Evolutionary conservation across 2,888 invertebrate species (phyloP), one percentile per base, ranked within the genome.

Genomic region (Athrips mouffetella): DNA sequence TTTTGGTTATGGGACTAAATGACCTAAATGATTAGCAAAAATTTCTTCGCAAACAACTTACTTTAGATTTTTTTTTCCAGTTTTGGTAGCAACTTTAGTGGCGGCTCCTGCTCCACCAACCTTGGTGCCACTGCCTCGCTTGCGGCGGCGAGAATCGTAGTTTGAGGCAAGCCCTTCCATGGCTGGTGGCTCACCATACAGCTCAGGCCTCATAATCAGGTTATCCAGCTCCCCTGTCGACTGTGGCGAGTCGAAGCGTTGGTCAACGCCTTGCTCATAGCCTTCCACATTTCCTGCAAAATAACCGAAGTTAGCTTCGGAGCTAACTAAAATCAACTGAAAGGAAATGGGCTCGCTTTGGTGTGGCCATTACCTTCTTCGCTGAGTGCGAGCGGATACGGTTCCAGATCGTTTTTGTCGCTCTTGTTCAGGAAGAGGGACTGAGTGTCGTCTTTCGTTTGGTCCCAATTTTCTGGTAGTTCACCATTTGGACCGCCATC

Each of bases 191-290:
- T 91, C 91, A 1, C 90, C 91, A 54, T 91, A 91, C 52, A 91
- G 60, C 63, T 91, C 91, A 7, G 91, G 90, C 59, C 91, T 89
- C 82, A 91, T 85, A 50, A 92, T 90, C 37, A 91, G 89, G 62
- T 91, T 91, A 64, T 91, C 90, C 27, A 91, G 70, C 54, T 84
- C 86, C 5, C 82, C 82, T 42, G 71, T 84, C 0, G 82, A 68
- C 50, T 80, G 77, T 1, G 79, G 71, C 13, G 77, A 67, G 51
- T 86, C 84, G 58, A 74, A 85, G 31, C 82, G 75, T 53, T 83
- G 86, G 47, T 85, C 85, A 25, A 82, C 73, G 25, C 71, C 71
- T 50, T 82, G 85, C 49, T 86, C 88, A 55, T 75, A 88, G 6
- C 79, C 83, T 58, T 88, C 87, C 1, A 76, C 70, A 60, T 85